phyloP scores from a whole-genome alignment of 2,113 vertebrate genomes.

The Hiodon alosoides region DNA sequence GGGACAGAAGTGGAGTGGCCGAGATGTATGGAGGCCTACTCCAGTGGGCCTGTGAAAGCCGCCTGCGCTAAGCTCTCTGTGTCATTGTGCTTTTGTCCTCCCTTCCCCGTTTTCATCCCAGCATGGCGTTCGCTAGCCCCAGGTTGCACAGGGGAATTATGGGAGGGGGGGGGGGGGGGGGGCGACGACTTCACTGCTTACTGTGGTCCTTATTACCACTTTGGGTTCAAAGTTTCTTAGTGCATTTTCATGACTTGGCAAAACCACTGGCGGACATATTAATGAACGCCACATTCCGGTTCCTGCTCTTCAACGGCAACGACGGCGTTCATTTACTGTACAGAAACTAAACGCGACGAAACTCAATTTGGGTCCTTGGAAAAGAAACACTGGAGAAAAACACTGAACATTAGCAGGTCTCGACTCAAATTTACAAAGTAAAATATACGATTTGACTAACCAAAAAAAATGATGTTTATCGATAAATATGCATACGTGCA shows the following conservation, averaged over 20 bases:
- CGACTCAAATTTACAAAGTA: too few species aligned
- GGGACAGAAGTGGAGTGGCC: slow-evolving; percentile 89
- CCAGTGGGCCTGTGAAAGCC: slow-evolving; percentile 74
- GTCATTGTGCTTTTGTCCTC: slow-evolving; percentile 92
- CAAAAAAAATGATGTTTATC: too few species aligned
- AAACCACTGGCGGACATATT: not conserved
- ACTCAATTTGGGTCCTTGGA: not conserved
- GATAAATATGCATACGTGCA: too few species aligned
- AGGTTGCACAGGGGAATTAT: slow-evolving; percentile 81
- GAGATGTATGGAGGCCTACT: slow-evolving; percentile 83
- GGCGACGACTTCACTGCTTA: slow-evolving; percentile 22
- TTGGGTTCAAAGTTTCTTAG: too few species aligned
- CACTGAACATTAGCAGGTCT: too few species aligned
- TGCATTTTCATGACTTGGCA: not conserved
- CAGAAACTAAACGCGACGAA: not conserved
- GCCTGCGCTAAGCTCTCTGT: slow-evolving; percentile 76
- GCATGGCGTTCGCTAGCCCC: slow-evolving; percentile 75
- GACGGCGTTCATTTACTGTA: not conserved
- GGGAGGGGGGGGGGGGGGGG: slow-evolving; percentile 61
- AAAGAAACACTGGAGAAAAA: not conserved
- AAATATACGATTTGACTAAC: too few species aligned
- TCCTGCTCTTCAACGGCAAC: not conserved
- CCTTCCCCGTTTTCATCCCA: slow-evolving; percentile 71
- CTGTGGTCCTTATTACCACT: slow-evolving; percentile 41
- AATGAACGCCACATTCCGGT: not conserved